A percentile compares a stretch with the other conserved stretches of the same genome.
These are phyloP conservation scores for Melanerpes formicivorus DNA, from an alignment of 2,113 vertebrate genomes.

Conservation along the genomic window DNA sequence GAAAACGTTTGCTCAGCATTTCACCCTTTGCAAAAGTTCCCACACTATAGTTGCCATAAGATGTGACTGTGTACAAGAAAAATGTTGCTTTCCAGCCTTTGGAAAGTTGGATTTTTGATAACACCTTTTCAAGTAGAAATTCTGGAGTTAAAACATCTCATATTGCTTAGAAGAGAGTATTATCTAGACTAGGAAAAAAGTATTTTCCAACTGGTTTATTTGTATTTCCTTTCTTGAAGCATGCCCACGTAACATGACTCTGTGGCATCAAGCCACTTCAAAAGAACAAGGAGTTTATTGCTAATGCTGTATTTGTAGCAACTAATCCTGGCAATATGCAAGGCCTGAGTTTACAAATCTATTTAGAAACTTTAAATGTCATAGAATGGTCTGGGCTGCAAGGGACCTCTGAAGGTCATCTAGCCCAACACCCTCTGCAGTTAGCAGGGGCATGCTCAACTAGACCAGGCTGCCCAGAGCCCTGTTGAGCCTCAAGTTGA, in stretches of 20 bases:
- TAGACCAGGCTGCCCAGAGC: no score
- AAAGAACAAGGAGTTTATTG: neutral
- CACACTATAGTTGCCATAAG: neutral
- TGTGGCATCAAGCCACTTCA: neutral
- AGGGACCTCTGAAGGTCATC: no score
- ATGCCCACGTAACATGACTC: neutral
- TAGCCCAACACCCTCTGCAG: no score
- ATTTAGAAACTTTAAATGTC: conserved; percentile 40
- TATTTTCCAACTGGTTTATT: neutral
- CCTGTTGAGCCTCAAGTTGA: no score
- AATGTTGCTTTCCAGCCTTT: neutral
- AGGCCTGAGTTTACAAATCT: neutral
- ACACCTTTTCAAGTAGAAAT: neutral
- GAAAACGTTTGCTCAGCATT: neutral
- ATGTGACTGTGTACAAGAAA: neutral
- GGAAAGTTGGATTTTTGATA: neutral
- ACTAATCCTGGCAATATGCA: neutral
- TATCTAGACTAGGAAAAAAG: neutral
- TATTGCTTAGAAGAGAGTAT: neutral
- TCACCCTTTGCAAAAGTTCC: neutral
- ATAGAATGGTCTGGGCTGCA: no score
- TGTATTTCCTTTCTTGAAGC: neutral
- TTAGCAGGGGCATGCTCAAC: no score
- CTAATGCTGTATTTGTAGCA: neutral
- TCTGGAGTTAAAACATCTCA: neutral